phyloP scores from a whole-genome alignment of 2,113 vertebrate genomes.

The Notothenia coriiceps region DNA sequence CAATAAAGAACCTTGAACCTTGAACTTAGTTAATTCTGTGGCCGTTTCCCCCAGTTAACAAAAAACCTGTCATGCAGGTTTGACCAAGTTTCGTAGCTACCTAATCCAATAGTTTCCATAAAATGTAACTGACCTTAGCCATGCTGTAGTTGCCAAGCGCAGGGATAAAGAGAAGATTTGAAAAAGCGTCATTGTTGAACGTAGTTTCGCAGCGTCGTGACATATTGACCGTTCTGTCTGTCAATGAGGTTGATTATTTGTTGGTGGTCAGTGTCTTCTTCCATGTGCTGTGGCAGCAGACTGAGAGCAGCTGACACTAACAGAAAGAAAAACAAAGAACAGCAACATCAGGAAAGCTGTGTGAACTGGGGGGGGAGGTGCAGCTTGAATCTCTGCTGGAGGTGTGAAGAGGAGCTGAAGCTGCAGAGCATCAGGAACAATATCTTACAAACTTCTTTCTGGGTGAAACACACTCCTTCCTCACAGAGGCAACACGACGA shows the following conservation, averaged over 20 bases:
- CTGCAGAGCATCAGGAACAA: neutral
- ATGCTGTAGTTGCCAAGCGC: neutral
- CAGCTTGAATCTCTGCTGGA: neutral
- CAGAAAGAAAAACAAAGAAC: neutral
- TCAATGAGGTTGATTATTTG: neutral
- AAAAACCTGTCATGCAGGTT: neutral
- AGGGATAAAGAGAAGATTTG: neutral
- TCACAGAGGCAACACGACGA: neutral
- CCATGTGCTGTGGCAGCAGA: conserved; percentile 33
- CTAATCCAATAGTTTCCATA: neutral
- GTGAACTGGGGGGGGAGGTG: neutral
- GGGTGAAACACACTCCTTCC: neutral
- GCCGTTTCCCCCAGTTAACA: too few relatives aligned
- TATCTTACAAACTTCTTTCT: neutral
- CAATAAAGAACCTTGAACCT: too few relatives aligned
- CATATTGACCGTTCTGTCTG: neutral
- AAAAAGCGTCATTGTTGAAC: too few relatives aligned
- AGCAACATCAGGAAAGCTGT: neutral
- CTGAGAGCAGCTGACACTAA: conserved; percentile 29
- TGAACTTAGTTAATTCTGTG: too few relatives aligned
- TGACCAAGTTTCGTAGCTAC: too few relatives aligned
- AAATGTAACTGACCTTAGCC: neutral
- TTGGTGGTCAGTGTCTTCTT: conserved; percentile 10
- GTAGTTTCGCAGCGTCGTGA: neutral
- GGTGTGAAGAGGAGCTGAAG: neutral